phyloP scores from a whole-genome alignment of 1,140 invertebrate species.

The Microplitis mediator region DNA sequence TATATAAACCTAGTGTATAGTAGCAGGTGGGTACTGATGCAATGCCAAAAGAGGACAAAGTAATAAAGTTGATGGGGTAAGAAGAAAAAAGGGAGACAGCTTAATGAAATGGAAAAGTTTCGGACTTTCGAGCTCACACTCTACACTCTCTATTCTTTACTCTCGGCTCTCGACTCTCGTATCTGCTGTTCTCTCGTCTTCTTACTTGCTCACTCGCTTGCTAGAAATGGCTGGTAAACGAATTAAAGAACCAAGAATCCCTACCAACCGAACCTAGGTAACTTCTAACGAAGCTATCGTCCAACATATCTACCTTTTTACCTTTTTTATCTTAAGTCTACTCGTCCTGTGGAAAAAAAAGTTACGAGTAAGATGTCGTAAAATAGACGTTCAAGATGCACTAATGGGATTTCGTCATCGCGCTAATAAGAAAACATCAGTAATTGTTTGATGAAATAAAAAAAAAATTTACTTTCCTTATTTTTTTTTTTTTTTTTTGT shows the following conservation, averaged over 20 bases:
- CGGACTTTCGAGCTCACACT: constrained; percentile 24
- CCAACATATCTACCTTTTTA: not conserved
- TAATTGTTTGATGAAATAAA: constrained; percentile 8
- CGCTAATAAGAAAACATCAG: not conserved
- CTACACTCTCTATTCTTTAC: constrained; percentile 28
- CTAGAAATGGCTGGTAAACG: constrained; percentile 48
- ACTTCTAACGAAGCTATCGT: constrained; percentile 44
- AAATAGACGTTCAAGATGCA: constrained; percentile 16
- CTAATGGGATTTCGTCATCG: constrained; percentile 20
- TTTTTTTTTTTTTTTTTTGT: not conserved
- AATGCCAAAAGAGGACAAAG: constrained; percentile 45
- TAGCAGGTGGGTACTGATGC: constrained; percentile 21
- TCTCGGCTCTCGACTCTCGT: not conserved
- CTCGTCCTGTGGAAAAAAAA: not conserved
- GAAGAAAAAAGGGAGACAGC: constrained; percentile 36
- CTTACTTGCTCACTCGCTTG: not conserved
- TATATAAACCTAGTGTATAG: constrained; percentile 14
- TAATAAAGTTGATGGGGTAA: constrained; percentile 51
- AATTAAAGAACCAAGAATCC: constrained; percentile 52
- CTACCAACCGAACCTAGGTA: constrained; percentile 30
- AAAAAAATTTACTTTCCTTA: not conserved
- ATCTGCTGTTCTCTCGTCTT: not conserved
- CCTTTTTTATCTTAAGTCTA: not conserved
- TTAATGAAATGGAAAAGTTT: constrained; percentile 59
- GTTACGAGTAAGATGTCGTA: not conserved